Evolutionary conservation across 2,797 vertebrate genomes (phyloP).

Genomic region (Sternotherus odoratus): DNA sequence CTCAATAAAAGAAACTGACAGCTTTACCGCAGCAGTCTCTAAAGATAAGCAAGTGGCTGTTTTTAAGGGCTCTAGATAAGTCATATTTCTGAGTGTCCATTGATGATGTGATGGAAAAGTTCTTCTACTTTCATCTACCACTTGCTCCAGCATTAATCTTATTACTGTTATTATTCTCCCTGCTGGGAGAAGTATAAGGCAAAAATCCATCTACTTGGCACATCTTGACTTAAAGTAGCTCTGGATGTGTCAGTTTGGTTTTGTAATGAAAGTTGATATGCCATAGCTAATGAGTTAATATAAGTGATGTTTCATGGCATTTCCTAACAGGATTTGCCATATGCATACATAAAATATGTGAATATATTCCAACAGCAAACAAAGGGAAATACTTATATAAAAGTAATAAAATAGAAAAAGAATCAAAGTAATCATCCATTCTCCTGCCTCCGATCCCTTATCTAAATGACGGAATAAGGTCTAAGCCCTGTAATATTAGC

Average conservation of each 20-base stretch:
- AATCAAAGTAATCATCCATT: background rate
- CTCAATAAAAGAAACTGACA: conserved; percentile 74
- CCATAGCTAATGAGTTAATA: conserved; percentile 19
- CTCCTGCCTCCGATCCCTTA: background rate
- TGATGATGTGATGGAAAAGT: conserved; percentile 49
- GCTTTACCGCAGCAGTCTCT: conserved; percentile 59
- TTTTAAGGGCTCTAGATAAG: conserved; percentile 61
- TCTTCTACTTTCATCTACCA: conserved; percentile 25
- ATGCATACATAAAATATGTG: background rate
- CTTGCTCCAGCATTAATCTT: conserved; percentile 8
- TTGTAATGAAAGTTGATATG: conserved; percentile 38
- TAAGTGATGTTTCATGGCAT: conserved; percentile 16
- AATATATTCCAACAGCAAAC: background rate
- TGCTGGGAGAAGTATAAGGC: conserved; percentile 3
- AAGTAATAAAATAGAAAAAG: background rate
- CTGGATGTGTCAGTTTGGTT: conserved; percentile 43
- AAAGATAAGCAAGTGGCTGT: conserved; percentile 68
- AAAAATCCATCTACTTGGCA: conserved; percentile 38
- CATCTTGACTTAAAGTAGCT: conserved; percentile 26
- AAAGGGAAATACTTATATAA: background rate
- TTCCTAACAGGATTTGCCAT: conserved; percentile 11
- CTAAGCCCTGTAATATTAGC: background rate
- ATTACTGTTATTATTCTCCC: background rate
- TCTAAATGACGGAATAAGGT: background rate
- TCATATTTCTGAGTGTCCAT: conserved; percentile 46